phyloP scores from a whole-genome alignment of 2,888 invertebrate genomes.

The Malacosoma neustria region DNA sequence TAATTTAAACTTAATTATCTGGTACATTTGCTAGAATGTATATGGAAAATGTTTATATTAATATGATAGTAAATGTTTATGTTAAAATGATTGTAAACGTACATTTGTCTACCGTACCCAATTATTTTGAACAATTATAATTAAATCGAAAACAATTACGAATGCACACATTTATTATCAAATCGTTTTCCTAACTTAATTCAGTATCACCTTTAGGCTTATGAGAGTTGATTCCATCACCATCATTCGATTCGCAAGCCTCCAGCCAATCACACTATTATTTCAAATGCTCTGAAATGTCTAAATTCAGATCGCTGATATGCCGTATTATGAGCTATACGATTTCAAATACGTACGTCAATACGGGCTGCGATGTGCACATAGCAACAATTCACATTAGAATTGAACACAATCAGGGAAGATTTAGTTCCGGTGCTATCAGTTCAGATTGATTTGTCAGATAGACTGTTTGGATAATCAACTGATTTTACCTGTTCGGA shows the following conservation, averaged over 20 bases:
- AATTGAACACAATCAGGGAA: conserved; percentile 4
- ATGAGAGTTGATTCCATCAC: neutral
- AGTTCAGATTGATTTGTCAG: conserved; percentile 6
- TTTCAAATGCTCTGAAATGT: neutral
- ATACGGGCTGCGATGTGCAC: conserved; percentile 7
- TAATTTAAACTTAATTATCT: no score
- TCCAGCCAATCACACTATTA: neutral
- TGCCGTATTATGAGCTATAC: conserved; percentile 5
- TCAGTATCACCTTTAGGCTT: neutral
- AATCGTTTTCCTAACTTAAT: neutral
- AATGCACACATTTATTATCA: no score
- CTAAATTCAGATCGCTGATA: neutral
- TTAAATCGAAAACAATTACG: no score
- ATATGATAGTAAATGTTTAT: no score
- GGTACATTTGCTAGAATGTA: no score
- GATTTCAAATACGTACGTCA: conserved; percentile 9
- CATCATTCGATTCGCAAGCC: neutral
- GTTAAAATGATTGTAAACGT: no score
- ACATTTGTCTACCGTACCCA: no score
- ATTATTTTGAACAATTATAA: no score
- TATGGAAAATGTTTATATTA: no score
- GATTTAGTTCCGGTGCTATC: conserved; percentile 5
- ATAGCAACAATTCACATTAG: neutral
- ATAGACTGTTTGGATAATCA: neutral
- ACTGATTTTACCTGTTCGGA: neutral